Percentiles rank a stretch among this genome's conserved stretches.
Evolutionary conservation across 2,888 invertebrate species (phyloP).

Genomic region (Punctoribates punctum): DNA sequence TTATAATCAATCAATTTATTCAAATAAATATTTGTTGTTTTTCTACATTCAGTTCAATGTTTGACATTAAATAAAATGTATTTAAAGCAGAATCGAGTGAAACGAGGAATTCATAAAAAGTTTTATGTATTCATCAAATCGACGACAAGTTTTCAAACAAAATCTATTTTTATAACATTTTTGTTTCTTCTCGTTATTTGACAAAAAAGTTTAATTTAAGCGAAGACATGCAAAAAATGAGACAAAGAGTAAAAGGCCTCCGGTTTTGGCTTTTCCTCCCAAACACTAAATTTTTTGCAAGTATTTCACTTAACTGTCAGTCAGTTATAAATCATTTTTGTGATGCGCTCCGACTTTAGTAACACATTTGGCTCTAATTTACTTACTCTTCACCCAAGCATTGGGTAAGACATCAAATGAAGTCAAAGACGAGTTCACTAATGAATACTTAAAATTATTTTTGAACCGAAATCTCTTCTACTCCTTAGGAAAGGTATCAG

Average conservation of each 20-base stretch:
- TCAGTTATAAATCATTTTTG: slow-evolving; percentile 34
- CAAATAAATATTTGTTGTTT: too few relatives aligned
- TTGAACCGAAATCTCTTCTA: too few relatives aligned
- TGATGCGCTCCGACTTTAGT: slow-evolving; percentile 8
- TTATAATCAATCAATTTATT: too few relatives aligned
- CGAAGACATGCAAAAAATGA: background rate
- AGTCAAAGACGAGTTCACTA: background rate
- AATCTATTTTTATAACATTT: slow-evolving; percentile 13
- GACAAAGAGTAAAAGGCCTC: background rate
- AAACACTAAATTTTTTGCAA: too few relatives aligned
- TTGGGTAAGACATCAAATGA: background rate
- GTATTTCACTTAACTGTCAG: background rate
- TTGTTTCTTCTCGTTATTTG: background rate
- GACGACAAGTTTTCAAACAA: background rate
- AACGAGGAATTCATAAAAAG: too few relatives aligned
- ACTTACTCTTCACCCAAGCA: background rate
- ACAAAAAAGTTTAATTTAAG: slow-evolving; percentile 25
- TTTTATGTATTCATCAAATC: background rate
- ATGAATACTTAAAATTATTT: background rate
- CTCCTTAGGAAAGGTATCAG: too few relatives aligned
- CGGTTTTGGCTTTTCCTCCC: background rate
- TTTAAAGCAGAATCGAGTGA: background rate
- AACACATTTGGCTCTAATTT: slow-evolving; percentile 31
- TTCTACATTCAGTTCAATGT: too few relatives aligned
- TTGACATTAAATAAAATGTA: too few relatives aligned